Evolutionary conservation across 2,113 vertebrate genomes (phyloP), one percentile per base, ranked within the genome.

Genomic region (Numenius arquata): DNA sequence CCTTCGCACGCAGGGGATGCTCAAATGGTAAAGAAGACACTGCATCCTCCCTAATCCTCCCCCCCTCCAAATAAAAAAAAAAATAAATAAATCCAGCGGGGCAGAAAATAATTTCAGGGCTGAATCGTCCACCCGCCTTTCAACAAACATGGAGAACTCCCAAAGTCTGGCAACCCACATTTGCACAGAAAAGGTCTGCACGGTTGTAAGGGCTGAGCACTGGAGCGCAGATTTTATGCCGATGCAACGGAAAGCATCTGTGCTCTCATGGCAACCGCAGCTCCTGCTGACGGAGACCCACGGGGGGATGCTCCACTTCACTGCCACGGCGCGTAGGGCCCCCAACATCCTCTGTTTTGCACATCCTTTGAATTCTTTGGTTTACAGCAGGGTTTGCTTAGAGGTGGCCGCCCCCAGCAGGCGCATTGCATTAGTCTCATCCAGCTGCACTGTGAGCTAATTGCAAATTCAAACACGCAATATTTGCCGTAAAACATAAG

Each of bases 1-100:
- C 21, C 48, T 70, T 7, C 22, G 0, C 50, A 7, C 0, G 19
- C 74, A 21, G 36, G 3, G 2, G 15, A 8, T 2, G 1, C 27
- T 52, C 14, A n/a, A 34, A 71, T 4, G 53, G 3, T 8, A 8
- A 30, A 45, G 8, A n/a, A 8, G 15, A 40, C 63, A 2, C 20
- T 14, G 17, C 36, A 41, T 32, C 11, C 11, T 6, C 4, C 10
- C 7, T 8, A 63, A 40, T 65, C 40, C 14, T 17, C 9, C 10
- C 3, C 9, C 30, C 5, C 9, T 9, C 8, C 12, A 18, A 62
- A 38, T 36, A 32, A 48, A 26, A 30, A 17, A 21, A 22, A 32
- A 40, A 52, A 43, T 6, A 36, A 36, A 26, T 12, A 12, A 7
- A 81, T 21, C 16, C 18, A 30, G 43, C 4, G 2, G 22, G 16